These are phyloP conservation scores for Balanococcus diminutus DNA, from an alignment of 2,888 invertebrate species.

Conservation along the genomic window DNA sequence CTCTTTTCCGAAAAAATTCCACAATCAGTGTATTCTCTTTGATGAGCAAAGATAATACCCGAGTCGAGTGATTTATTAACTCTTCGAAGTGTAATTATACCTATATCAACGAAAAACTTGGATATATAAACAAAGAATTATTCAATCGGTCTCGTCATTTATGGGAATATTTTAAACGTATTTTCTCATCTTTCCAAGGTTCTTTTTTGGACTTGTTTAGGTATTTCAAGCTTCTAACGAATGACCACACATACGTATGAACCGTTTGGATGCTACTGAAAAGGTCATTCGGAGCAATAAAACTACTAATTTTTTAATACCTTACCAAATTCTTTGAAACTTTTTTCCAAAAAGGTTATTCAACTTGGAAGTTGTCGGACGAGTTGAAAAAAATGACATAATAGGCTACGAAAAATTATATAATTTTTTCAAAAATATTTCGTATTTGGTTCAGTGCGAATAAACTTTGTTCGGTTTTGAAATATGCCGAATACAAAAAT, in stretches of 20 bases:
- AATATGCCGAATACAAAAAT: neutral
- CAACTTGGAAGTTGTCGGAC: neutral
- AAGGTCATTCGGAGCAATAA: neutral
- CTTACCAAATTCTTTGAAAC: neutral
- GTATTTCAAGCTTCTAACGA: neutral
- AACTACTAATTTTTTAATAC: neutral
- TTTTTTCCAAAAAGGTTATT: neutral
- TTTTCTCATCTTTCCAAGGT: conserved; percentile 15
- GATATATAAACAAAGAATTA: neutral
- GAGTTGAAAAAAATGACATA: neutral
- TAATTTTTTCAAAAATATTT: neutral
- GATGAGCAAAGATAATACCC: neutral
- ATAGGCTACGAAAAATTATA: neutral
- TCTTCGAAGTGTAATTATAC: neutral
- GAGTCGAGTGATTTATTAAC: neutral
- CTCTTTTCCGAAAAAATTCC: neutral
- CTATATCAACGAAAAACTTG: neutral
- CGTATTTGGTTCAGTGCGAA: neutral
- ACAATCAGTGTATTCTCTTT: neutral
- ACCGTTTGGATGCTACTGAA: neutral
- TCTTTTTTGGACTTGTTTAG: neutral
- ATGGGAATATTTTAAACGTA: neutral
- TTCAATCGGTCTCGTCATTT: neutral
- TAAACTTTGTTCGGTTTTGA: neutral
- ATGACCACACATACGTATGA: neutral